Base-by-base conservation (phyloP, 2,888 invertebrate genomes). In the Torymus aiolomorphi region DNA sequence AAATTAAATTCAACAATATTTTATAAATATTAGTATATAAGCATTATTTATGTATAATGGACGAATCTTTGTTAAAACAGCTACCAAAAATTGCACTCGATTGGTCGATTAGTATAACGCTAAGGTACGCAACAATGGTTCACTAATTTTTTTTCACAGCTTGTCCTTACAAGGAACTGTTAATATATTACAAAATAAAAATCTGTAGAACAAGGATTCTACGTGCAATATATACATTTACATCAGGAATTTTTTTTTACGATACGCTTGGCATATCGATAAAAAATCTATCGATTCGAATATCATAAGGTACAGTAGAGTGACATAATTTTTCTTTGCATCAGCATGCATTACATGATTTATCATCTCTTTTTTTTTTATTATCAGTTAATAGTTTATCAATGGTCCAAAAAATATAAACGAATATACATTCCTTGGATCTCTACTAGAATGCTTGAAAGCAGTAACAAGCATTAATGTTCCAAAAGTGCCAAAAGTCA, bases 111-210 rank as follows among this genome's bases (percentile, higher is more conserved):
- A 78, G 13, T 73, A 42, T 42, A 73, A 73, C 11, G 16, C 24
- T 65, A 59, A 66, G 57, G 56, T 71, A 61, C 56, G 49, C 61
- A 80, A 80, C 67, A 76, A 76, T 76, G 62, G 12, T 73, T 71
- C 52, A 42, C 42, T 56, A 80, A 72, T 72, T 66, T 71, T 18
- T 18, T 74, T 54, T 67, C 65, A 76, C 61, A 66, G 66, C 31
- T 76, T 62, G 51, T 42, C 70, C 54, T 75, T 56, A 57, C 12
- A 76, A 76, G 65, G 61, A 80, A 76, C 80, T 66, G 42, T 61
- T 72, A 42, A 42, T 75, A 72, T 76, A 71, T 76, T 71, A 80
- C 71, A 79, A 75, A 71, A 71, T 70, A 79, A 79, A 61, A 67
- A 54, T 76, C 52, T 61, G 66, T 59, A 75, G 57, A 57, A n/a